Percentiles rank a stretch among this genome's conserved stretches.
Evolutionary conservation across 2,113 vertebrate genomes (phyloP).

Genomic region (Monopterus albus): DNA sequence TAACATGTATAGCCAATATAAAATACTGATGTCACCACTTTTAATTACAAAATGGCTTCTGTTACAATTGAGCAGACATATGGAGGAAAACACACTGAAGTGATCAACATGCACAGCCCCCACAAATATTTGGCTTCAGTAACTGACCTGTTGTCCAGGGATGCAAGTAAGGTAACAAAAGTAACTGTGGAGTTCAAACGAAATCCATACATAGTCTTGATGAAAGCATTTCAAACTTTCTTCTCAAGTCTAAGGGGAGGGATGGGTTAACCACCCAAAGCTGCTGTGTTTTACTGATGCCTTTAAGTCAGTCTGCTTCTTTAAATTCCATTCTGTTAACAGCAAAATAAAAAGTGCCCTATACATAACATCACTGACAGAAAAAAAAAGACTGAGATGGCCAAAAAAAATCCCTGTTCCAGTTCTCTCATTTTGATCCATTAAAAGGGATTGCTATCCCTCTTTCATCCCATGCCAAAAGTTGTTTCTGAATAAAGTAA

Average conservation of each 20-base stretch:
- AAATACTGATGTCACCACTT: conserved; percentile 49
- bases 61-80: conserved; percentile 68
- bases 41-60: conserved; percentile 60
- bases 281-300: conserved; percentile 48
- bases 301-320: conserved; percentile 42
- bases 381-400: conserved; percentile 67
- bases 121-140: conserved; percentile 77
- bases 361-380: conserved; percentile 46
- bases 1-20: conserved; percentile 46
- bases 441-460: conserved; percentile 81
- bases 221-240: conserved; percentile 79
- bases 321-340: conserved; percentile 38
- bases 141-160: conserved; percentile 81
- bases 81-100: conserved; percentile 69
- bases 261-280: conserved; percentile 64
- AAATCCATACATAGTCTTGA: conserved; percentile 76
- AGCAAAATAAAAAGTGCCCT: conserved; percentile 45
- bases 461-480: conserved; percentile 77
- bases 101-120: conserved; percentile 79
- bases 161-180: conserved; percentile 78
- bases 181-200: conserved; percentile 71
- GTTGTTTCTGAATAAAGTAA: conserved; percentile 52
- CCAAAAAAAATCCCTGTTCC: conserved; percentile 75
- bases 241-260: conserved; percentile 70
- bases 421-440: conserved; percentile 75